These are phyloP conservation scores for Tricholaema leucomelas DNA, from an alignment of 2,113 vertebrate species.

Conservation along the genomic window DNA sequence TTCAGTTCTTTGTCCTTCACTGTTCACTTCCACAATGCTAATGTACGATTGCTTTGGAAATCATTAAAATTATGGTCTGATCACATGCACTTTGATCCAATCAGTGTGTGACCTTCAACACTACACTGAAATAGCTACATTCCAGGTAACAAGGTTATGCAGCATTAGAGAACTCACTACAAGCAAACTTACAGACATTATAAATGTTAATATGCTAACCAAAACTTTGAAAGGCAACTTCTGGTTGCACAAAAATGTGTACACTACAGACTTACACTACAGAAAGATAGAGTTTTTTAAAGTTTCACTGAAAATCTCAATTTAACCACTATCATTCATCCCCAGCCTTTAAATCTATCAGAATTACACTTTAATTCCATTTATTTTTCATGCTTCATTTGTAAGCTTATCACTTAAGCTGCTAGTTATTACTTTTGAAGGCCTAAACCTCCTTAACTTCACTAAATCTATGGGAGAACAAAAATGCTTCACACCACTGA, in stretches of 20 bases:
- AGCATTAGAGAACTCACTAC: neutral
- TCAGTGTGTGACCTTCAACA: neutral
- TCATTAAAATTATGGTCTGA: neutral
- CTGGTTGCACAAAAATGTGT: neutral
- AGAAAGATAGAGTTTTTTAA: neutral
- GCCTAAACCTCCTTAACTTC: neutral
- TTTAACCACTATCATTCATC: neutral
- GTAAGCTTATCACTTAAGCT: neutral
- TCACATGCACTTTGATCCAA: neutral
- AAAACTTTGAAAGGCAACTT: neutral
- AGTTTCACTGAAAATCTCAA: neutral
- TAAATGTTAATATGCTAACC: neutral
- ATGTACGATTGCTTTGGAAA: neutral
- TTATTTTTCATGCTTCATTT: neutral
- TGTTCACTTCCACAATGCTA: neutral
- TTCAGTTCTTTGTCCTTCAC: neutral
- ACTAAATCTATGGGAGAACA: neutral
- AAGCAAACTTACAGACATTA: too few species aligned
- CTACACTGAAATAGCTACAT: neutral
- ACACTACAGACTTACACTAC: neutral
- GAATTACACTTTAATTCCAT: neutral
- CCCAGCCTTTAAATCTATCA: neutral
- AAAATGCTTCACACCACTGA: constrained; percentile 8
- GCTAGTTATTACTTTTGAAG: neutral
- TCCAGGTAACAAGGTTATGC: neutral